Evolutionary conservation across 2,113 vertebrate genomes (phyloP), one percentile per base, ranked within the genome.

Genomic region (Poeciliopsis prolifica): DNA sequence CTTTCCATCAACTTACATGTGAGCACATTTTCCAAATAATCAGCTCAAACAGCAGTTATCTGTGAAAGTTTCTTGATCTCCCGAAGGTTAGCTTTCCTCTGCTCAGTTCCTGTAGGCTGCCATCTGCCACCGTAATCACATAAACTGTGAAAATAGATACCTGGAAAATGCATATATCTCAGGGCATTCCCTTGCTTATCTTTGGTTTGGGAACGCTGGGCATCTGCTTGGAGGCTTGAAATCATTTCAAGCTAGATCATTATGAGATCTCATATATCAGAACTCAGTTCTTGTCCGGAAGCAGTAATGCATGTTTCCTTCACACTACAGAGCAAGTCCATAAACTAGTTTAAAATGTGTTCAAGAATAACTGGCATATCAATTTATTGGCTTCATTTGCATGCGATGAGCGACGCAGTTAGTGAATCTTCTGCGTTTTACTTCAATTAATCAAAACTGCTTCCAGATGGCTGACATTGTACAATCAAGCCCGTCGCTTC

Each of bases 101-200:
- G 24, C 51, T 58, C 44, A 6, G 44, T n/a, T 11, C 22, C 51
- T 58, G 22, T n/a, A n/a, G 51, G 51, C 22, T 58, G 51, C 5
- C 19, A 58, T 24, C 51, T 58, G 51, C 51, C 51, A 58, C 51
- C n/a, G 24, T 58, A 58, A 58, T 58, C 51, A 58, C 51, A 58
- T 58, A n/a, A 58, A 58, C 51, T 58, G 51, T 58, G 51, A 58
- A 58, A 58, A 58, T 58, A 24, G 51, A n/a, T 58, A 58, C 51
- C 22, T 58, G 51, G 51, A 58, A 58, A 58, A 58, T 10, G 51
- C 22, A 3, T 22, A 58, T 10, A n/a, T 58, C 48, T 19, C 48
- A 54, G 48, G 48, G 51, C 51, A n/a, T 54, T 54, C 22, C 48
- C 7, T 19, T 54, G 48, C 48, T 22, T 54, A 54, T 22, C 48